phyloP scores from a whole-genome alignment of 2,888 invertebrate genomes.

The Volucella inflata region DNA sequence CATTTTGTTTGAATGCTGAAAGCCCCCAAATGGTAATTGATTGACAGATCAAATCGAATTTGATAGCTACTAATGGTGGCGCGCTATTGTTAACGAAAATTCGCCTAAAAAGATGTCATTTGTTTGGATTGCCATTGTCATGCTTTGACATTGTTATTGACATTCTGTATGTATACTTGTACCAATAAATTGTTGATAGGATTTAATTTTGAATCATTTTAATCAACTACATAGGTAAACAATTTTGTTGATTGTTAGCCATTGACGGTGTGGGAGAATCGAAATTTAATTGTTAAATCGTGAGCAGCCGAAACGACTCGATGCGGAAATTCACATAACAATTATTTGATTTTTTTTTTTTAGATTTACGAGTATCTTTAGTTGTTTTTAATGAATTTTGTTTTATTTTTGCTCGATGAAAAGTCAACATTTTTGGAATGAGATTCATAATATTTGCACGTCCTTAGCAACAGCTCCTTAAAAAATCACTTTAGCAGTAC shows the following conservation, averaged over 20 bases:
- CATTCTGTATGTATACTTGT: not conserved
- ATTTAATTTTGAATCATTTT: slow-evolving; percentile 18
- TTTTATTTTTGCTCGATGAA: no score
- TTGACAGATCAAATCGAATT: slow-evolving; percentile 50
- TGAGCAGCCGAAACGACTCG: not conserved
- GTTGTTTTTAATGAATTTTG: no score
- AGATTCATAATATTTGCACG: no score
- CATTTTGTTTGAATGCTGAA: slow-evolving; percentile 36
- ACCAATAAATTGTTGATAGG: not conserved
- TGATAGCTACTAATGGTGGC: slow-evolving; percentile 27
- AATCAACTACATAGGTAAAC: not conserved
- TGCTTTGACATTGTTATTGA: not conserved
- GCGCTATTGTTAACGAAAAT: slow-evolving; percentile 3
- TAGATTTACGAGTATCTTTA: no score
- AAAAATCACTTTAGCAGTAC: no score
- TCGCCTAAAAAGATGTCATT: slow-evolving; percentile 2
- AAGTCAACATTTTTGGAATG: no score
- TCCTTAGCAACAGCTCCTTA: no score
- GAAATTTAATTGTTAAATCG: not conserved
- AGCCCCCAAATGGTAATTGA: slow-evolving; percentile 56
- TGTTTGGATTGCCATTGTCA: slow-evolving; percentile 9
- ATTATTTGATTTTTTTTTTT: no score
- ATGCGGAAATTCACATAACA: not conserved
- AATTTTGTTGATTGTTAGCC: slow-evolving; percentile 1
- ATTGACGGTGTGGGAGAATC: not conserved